Evolutionary conservation across 2,797 vertebrate species (phyloP).

Genomic region (Intellagama lesueurii): DNA sequence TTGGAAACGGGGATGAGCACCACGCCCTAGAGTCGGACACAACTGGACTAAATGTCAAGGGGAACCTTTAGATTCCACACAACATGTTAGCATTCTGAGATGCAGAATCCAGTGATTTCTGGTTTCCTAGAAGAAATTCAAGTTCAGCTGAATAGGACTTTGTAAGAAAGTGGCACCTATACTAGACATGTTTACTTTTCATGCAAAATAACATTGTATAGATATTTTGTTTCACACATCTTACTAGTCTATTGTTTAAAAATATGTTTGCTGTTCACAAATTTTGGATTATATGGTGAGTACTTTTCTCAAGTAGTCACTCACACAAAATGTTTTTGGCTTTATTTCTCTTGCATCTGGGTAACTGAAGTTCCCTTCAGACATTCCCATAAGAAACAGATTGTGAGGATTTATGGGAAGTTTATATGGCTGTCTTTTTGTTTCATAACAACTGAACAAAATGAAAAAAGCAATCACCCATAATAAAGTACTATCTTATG

Average conservation of each 20-base stretch:
- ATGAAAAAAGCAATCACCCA: constrained; percentile 52
- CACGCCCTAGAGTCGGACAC: no score
- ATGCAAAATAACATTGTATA: constrained; percentile 8
- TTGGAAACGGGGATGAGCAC: no score
- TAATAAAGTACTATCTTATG: constrained; percentile 44
- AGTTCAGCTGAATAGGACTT: background rate
- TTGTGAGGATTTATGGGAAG: constrained; percentile 37
- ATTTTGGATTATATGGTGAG: constrained; percentile 5
- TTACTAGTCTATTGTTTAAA: constrained; percentile 11
- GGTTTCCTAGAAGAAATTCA: background rate
- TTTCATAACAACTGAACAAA: constrained; percentile 51
- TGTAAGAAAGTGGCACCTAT: background rate
- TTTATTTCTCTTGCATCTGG: constrained; percentile 15
- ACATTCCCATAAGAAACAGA: constrained; percentile 37
- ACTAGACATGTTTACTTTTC: background rate
- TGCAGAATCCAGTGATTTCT: background rate
- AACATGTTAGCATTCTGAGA: background rate
- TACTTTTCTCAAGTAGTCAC: constrained; percentile 23
- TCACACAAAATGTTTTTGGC: background rate
- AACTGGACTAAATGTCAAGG: no score
- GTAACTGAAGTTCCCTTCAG: constrained; percentile 8
- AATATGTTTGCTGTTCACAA: background rate
- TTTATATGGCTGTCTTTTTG: constrained; percentile 43
- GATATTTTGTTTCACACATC: background rate
- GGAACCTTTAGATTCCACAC: background rate